Base-by-base conservation (phyloP, 2,113 vertebrate genomes). In the Hippopotamus amphibius region DNA sequence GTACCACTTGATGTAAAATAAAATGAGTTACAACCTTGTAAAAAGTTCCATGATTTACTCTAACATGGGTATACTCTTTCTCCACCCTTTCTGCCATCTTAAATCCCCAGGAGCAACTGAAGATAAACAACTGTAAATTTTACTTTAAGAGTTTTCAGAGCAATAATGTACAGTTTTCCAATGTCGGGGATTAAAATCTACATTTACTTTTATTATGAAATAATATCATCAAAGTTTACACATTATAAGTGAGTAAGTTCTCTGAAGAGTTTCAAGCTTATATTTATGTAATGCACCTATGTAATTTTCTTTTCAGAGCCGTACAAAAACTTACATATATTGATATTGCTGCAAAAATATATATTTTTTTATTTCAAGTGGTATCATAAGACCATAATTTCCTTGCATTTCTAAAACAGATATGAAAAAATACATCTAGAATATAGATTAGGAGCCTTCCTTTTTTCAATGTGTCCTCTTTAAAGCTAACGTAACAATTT, bases 11-110 rank as follows among this genome's bases (percentile, higher is more conserved):
- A 98, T 97, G 93, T 95, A 82, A 98, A 99, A 97, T 97, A 98
- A 98, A 98, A 98, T 98, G 98, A 99, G 97, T 98, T 98, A 97
- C 95, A 98, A 95, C 61, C 96, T 93, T 98, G 88, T 98, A 98
- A 99, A 97, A 98, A 89, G 26, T 98, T 97, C 77, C 95, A 50
- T 96, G 98, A 97, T 98, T 98, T 98, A 97, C 93, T 98, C 71
- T 95, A 93, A 88, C 95, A 55, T 53, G 96, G 37, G 26, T 61
- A 92, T 91, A 96, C 89, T 88, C n/a, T 90, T 91, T 92, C 79
- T 61, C 33, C 4, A 77, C 65, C 61, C 48, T 85, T 30, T 95
- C 59, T 94, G 19, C 71, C 66, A 94, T 79, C 93, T 88, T 85
- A 57, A 86, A 93, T 94, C 55, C 93, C 48, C 43, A 79, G 95